Percentiles rank a stretch among this genome's conserved stretches.
These are phyloP conservation scores for Paralichthys olivaceus DNA, from an alignment of 2,113 vertebrate species.

Conservation along the genomic window DNA sequence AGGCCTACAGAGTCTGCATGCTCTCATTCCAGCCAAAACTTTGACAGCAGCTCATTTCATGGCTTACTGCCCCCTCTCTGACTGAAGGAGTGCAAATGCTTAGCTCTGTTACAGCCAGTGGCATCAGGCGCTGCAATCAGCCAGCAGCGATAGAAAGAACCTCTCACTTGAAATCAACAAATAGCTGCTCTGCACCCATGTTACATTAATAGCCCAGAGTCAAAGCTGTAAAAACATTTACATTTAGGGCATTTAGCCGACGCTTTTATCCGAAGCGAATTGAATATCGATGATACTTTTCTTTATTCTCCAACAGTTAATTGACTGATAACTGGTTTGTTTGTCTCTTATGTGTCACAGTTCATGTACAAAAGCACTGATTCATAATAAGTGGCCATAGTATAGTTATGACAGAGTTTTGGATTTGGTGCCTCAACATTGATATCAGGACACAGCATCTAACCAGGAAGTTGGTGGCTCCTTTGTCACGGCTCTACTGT, in stretches of 20 bases:
- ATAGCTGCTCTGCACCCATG: constrained; percentile 8
- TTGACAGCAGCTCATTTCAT: constrained; percentile 54
- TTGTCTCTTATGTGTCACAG: not conserved
- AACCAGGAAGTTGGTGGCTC: too few species aligned
- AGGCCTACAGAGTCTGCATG: constrained; percentile 8
- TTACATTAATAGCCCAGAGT: not conserved
- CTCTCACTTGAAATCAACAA: constrained; percentile 29
- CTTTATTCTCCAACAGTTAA: not conserved
- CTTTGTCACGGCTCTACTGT: too few species aligned
- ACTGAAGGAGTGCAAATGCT: constrained; percentile 14
- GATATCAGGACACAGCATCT: too few species aligned
- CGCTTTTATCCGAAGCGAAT: too few species aligned
- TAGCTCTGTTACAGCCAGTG: constrained; percentile 14
- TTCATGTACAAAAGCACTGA: not conserved
- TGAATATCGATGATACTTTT: not conserved
- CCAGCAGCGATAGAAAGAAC: constrained; percentile 17
- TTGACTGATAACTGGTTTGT: constrained; percentile 1
- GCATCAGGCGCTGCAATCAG: constrained; percentile 15
- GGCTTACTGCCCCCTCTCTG: constrained; percentile 33
- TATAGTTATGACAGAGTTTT: too few species aligned
- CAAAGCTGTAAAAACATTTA: constrained; percentile 21
- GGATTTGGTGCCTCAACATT: too few species aligned
- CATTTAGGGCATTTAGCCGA: too few species aligned
- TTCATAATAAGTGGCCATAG: too few species aligned
- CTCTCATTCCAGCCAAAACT: constrained; percentile 17